Conservation (phyloP, 2,113 vertebrate species). For the Nycticorax nycticorax region DNA sequence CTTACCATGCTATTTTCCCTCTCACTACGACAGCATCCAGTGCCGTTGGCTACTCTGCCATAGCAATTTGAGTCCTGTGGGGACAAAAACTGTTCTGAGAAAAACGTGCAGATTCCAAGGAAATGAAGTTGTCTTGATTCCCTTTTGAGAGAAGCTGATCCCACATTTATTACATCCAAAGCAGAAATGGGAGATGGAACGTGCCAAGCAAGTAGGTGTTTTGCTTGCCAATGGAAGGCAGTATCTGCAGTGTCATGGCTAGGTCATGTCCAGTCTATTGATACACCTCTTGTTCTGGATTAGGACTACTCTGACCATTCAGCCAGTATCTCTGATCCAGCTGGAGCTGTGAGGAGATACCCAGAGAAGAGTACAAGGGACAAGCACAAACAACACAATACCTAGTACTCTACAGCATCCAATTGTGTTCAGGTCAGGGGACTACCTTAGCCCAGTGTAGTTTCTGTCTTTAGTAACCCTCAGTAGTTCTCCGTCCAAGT, state of each 20-base stretch:
- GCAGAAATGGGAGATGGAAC: background rate
- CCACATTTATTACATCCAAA: background rate
- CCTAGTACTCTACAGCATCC: background rate
- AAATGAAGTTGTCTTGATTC: background rate
- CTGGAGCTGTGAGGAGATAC: background rate
- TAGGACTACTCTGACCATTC: background rate
- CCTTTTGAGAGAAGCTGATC: background rate
- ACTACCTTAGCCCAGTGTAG: background rate
- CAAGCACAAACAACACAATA: background rate
- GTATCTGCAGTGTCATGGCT: background rate
- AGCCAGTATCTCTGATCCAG: background rate
- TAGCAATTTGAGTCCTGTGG: slow-evolving; percentile 79
- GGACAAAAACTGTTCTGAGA: background rate
- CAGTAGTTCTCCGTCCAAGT: background rate
- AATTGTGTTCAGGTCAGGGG: background rate
- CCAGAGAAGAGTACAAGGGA: background rate
- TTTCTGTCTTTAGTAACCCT: background rate
- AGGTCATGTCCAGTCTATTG: background rate
- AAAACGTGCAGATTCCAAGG: background rate
- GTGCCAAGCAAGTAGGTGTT: background rate
- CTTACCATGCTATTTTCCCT: slow-evolving; percentile 50
- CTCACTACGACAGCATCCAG: slow-evolving; percentile 80
- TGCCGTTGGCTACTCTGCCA: slow-evolving; percentile 62
- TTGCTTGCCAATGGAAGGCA: background rate
- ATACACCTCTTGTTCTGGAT: background rate